These are phyloP conservation scores for Octopus bimaculoides DNA, from an alignment of 1,140 invertebrate genomes.

Conservation along the genomic window DNA sequence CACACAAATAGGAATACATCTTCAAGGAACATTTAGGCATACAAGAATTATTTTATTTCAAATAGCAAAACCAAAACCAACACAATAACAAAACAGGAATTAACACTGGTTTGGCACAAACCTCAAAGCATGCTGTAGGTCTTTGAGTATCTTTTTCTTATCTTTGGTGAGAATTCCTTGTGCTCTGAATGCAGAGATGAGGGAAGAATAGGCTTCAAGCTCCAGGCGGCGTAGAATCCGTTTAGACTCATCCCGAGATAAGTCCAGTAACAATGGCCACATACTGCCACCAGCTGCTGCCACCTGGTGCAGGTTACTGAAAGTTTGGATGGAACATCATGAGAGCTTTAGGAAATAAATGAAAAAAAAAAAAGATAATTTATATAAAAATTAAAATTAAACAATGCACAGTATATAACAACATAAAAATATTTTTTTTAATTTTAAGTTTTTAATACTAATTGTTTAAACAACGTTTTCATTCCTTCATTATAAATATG, in stretches of 20 bases:
- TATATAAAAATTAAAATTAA: not conserved
- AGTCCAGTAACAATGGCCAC: slow-evolving; percentile 73
- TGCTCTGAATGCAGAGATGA: slow-evolving; percentile 85
- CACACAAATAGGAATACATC: no score
- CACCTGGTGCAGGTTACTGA: not conserved
- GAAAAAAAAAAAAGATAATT: not conserved
- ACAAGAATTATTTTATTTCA: no score
- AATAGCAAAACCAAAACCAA: no score
- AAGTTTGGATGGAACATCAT: not conserved
- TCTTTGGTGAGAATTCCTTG: slow-evolving; percentile 82
- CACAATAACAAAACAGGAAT: not conserved
- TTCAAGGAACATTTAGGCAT: no score
- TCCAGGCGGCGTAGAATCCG: slow-evolving; percentile 82
- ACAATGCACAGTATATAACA: not conserved
- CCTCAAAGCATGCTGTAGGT: slow-evolving; percentile 73
- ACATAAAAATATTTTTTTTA: no score
- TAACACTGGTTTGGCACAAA: slow-evolving; percentile 19
- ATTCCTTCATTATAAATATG: no score
- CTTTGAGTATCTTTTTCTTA: slow-evolving; percentile 79
- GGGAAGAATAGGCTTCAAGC: slow-evolving; percentile 83
- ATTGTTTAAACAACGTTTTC: no score
- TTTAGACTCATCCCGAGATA: slow-evolving; percentile 81
- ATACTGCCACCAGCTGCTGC: slow-evolving; percentile 53
- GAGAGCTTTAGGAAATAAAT: no score
- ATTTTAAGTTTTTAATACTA: no score